Base-by-base conservation (phyloP, 2,888 invertebrate genomes). In the Protula sp. region DNA sequence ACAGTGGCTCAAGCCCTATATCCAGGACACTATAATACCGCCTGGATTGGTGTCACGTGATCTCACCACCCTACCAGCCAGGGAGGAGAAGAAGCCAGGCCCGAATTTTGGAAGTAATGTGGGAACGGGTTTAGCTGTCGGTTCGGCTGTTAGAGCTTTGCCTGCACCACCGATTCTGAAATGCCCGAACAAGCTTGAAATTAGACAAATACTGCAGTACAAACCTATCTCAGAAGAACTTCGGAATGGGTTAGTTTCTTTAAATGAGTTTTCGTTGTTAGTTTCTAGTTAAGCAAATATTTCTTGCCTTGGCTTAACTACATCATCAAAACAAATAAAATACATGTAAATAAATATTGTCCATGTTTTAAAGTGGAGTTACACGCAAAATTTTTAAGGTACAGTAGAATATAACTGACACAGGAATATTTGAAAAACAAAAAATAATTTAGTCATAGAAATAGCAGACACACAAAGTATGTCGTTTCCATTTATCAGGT, bases 171-270 rank as follows among this genome's bases (percentile, higher is more conserved):
- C 74, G 0, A 70, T 75, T 26, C 64, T 75, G n/a, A 75, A 74
- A 61, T 79, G 80, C 66, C 79, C 79, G 1, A 63, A 65, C 24
- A 62, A 69, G 2, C 69, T 79, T 53, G 77, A 79, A 59, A 62
- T 77, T 29, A 63, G 78, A 57, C 79, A 77, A 64, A 61, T 80
- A 22, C 65, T 79, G 47, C 79, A 79, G 71, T 79, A 76, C 68
- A 74, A 70, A 58, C 75, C 77, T n/a, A 66, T 79, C 50, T 61
- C 69, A 3, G 68, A 71, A 1, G 58, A 67, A 5, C 66, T 75
- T 29, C 67, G 77, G 56, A 57, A 64, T 26, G 66, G 64, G 79
- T 67, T 47, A 55, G 61, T 51, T 14, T 38, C 19, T 3, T 19
- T 38, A 55, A n/a, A n/a, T n/a, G n/a, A n/a, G n/a, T n/a, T n/a